Evolutionary conservation across 2,113 vertebrate genomes (phyloP).

Genomic region (Elachura formosa): DNA sequence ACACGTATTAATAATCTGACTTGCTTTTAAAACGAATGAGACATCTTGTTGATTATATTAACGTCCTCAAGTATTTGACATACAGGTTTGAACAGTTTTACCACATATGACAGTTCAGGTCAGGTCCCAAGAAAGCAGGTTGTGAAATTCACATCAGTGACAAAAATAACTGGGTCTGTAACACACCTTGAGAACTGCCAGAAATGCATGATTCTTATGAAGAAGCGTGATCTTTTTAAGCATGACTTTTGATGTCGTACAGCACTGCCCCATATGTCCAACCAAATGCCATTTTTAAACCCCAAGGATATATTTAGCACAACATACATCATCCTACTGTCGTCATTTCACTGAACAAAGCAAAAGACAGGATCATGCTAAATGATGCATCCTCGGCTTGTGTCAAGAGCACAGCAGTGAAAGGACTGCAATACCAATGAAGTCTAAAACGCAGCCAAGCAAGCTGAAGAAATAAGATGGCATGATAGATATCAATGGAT

Average conservation of each 20-base stretch:
- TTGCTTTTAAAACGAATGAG: neutral
- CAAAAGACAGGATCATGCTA: neutral
- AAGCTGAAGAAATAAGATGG: neutral
- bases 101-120: neutral
- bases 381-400: conserved; percentile 27
- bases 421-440: neutral
- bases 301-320: conserved; percentile 43
- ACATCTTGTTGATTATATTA: neutral
- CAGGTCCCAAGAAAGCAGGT: neutral
- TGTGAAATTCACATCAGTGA: neutral
- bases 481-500: neutral
- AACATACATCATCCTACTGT: conserved; percentile 40
- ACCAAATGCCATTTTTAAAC: conserved; percentile 60
- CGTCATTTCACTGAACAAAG: conserved; percentile 38
- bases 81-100: neutral
- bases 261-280: conserved; percentile 44
- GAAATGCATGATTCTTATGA: neutral
- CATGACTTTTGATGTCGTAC: neutral
- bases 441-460: neutral
- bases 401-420: neutral
- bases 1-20: neutral
- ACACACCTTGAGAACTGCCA: conserved; percentile 10
- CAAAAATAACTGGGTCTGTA: neutral
- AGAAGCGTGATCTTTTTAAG: neutral
- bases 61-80: neutral